These are phyloP conservation scores for Cacatua alba DNA, from an alignment of 2,113 vertebrate genomes.

Conservation along the genomic window DNA sequence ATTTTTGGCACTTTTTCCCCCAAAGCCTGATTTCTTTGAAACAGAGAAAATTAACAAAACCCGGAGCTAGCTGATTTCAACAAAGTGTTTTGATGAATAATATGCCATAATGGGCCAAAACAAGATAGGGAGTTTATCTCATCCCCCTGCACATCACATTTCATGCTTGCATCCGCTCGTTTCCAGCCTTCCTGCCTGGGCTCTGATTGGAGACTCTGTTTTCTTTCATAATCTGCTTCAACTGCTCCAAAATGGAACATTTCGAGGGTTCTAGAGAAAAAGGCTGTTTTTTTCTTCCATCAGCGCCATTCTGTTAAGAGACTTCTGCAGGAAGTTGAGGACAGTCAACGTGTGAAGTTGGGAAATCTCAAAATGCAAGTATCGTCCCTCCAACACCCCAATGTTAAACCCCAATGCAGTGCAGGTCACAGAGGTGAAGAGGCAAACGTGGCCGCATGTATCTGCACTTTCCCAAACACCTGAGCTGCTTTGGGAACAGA, in stretches of 20 bases:
- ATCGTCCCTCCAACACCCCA: rapidly evolving
- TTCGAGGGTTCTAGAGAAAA: not conserved
- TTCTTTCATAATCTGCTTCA: slow-evolving; percentile 17
- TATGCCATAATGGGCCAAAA: slow-evolving; percentile 50
- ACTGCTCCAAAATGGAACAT: slow-evolving; percentile 33
- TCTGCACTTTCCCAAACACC: not conserved
- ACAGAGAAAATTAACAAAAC: slow-evolving; percentile 37
- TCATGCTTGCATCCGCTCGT: not conserved
- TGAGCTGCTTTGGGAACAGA: not conserved
- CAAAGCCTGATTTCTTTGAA: not conserved
- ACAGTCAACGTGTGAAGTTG: not conserved
- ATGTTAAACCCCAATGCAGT: not conserved
- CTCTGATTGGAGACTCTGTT: slow-evolving; percentile 41
- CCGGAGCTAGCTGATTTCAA: slow-evolving; percentile 44
- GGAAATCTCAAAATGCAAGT: not conserved
- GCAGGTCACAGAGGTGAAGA: not conserved
- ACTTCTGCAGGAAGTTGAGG: slow-evolving; percentile 12
- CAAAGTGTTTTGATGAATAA: slow-evolving; percentile 67
- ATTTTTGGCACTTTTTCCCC: slow-evolving; percentile 15
- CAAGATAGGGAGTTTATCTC: slow-evolving; percentile 46
- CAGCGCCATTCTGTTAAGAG: not conserved
- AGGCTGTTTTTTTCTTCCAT: not conserved
- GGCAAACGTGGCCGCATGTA: not conserved
- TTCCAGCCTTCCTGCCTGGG: slow-evolving; percentile 20
- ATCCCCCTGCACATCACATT: slow-evolving; percentile 31